phyloP scores from a whole-genome alignment of 1,140 invertebrate genomes.

The Dinothrombium tinctorium region DNA sequence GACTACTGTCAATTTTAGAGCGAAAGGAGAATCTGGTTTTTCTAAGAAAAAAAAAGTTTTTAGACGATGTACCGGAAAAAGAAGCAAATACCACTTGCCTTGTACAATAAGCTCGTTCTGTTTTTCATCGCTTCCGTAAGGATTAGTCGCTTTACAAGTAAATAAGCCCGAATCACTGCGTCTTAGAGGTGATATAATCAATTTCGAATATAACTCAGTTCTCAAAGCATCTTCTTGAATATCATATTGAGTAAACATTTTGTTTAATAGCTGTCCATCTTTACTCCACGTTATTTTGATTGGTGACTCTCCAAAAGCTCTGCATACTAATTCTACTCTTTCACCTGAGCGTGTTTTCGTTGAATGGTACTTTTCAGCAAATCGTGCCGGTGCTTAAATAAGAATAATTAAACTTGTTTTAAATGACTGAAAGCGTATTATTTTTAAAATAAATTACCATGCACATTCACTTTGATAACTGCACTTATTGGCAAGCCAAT shows the following conservation, averaged over 20 bases:
- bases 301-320: conserved; percentile 32
- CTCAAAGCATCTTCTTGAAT: not conserved
- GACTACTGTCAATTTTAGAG: conserved; percentile 20
- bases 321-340: conserved; percentile 22
- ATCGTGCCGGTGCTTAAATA: not conserved
- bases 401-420: conserved; percentile 3
- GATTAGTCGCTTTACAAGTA: conserved; percentile 22
- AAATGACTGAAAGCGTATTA: not conserved
- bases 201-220: conserved; percentile 10
- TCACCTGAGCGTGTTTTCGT: conserved; percentile 15
- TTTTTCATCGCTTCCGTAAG: conserved; percentile 16
- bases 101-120: conserved; percentile 2
- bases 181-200: conserved; percentile 19
- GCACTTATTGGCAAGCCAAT: conserved; percentile 2
- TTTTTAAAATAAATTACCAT: conserved; percentile 2
- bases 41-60: conserved; percentile 18
- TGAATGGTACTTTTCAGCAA: not conserved
- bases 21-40: conserved; percentile 23
- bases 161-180: conserved; percentile 23
- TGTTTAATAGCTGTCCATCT: conserved; percentile 33
- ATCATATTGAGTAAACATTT: not conserved
- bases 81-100: not conserved
- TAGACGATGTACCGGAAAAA: not conserved
- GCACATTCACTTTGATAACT: conserved; percentile 1
- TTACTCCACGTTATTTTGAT: conserved; percentile 49